Conservation (phyloP, 2,113 vertebrate genomes). For the Suncus etruscus region DNA sequence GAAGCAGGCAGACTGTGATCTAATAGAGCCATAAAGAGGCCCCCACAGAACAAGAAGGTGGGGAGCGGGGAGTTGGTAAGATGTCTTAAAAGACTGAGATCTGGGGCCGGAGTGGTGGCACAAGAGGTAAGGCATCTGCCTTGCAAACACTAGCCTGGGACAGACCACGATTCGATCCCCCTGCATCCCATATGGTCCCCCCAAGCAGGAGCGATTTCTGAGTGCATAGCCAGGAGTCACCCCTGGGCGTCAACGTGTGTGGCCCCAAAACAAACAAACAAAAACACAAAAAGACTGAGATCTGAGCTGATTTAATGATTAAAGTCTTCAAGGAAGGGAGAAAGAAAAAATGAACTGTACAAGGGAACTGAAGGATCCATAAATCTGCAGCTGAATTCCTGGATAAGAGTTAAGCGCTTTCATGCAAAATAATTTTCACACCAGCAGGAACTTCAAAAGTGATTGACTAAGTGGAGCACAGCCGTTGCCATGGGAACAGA, state of each 20-base stretch:
- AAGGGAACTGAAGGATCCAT: conserved; percentile 5
- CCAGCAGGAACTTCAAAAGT: conserved; percentile 75
- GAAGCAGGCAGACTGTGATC: conserved; percentile 77
- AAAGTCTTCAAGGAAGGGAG: conserved; percentile 50
- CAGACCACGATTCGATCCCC: too few relatives aligned
- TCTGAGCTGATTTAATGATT: conserved; percentile 42
- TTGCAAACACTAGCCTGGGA: too few relatives aligned
- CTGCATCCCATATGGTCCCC: too few relatives aligned
- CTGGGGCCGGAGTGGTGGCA: neutral
- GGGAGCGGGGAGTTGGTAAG: neutral
- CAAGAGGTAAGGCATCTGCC: too few relatives aligned
- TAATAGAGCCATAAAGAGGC: conserved; percentile 67
- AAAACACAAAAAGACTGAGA: too few relatives aligned
- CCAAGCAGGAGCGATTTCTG: too few relatives aligned
- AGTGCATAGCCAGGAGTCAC: too few relatives aligned
- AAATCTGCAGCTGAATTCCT: conserved; percentile 37
- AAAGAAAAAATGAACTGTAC: conserved; percentile 44
- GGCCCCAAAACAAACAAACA: too few relatives aligned
- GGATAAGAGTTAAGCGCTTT: conserved; percentile 61
- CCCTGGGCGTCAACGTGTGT: too few relatives aligned
- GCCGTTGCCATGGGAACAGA: conserved; percentile 78
- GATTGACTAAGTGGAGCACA: conserved; percentile 72
- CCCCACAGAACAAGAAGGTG: conserved; percentile 16
- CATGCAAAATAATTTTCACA: conserved; percentile 73
- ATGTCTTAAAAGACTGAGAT: conserved; percentile 49